Evolutionary conservation across 2,888 invertebrate genomes (phyloP), one percentile per base, ranked within the genome.

Genomic region (Lingula anatina): DNA sequence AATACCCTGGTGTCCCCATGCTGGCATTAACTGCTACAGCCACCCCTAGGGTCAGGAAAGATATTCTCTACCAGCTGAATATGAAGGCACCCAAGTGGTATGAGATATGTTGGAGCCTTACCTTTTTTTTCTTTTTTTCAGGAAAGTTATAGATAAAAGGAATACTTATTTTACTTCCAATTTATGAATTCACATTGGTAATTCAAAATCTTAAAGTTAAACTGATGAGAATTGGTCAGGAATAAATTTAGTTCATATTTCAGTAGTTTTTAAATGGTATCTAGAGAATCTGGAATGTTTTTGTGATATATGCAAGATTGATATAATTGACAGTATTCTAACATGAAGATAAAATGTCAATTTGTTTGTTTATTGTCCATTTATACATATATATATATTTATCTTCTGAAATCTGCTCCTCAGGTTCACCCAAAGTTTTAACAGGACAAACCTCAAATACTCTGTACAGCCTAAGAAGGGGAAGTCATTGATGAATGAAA

Each of bases 21-120:
- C 90, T 82, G 83, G 86, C 81, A 5, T 80, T 97, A 44, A 97
- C 97, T 0, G 97, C 97, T 18, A 99, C 97, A 0, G 97, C 97
- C 15, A 94, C 94, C 0, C 90, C 90, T 4, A 82, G 91, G 44
- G 95, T 95, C 3, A 84, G 94, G 50, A 82, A 85, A 56, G 96
- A 97, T 73, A 90, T 95, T 59, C 80, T 92, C 53, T 86, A 88
- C 65, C 94, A 95, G 73, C 82, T 97, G 21, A 65, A 65, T 25
- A 76, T 78, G 68, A 70, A 61, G 21, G 57, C 67, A 47, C 71
- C 72, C 9, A 78, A 77, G 61, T 75, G 76, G 77, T 73, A 51
- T 38, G 50, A 43, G 18, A 3, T 42, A n/a, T 4, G n/a, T 43
- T 12, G 12, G 3, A 5, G n/a, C 3, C 3, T 26, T 7, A 31